Evolutionary conservation across 2,888 invertebrate genomes (phyloP).

Genomic region (Cataglyphis cursor): DNA sequence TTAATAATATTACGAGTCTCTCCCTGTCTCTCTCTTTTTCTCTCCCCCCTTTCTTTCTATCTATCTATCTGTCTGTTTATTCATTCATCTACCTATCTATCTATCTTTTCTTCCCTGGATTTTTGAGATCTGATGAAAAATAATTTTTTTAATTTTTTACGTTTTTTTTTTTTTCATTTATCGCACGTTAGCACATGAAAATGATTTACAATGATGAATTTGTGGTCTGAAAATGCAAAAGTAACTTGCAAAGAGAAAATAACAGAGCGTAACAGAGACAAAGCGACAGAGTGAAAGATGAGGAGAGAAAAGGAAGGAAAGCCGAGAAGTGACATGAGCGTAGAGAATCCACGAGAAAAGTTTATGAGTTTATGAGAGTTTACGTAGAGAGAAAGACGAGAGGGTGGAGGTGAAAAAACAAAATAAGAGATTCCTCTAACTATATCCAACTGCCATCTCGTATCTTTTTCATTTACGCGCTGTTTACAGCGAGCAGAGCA

Average conservation of each 20-base stretch:
- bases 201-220: constrained; percentile 12
- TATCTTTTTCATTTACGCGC: constrained; percentile 82
- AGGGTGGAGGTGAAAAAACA: constrained; percentile 62
- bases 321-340: constrained; percentile 35
- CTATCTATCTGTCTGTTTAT: no score
- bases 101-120: neutral
- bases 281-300: constrained; percentile 32
- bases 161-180: neutral
- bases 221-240: constrained; percentile 25
- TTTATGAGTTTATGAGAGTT: constrained; percentile 81
- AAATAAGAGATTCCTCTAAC: constrained; percentile 79
- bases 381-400: constrained; percentile 34
- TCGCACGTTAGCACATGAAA: neutral
- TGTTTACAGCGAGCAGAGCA: constrained; percentile 79
- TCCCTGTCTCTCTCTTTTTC: neutral
- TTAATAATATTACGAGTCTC: neutral
- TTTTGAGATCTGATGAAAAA: neutral
- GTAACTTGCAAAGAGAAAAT: constrained; percentile 24
- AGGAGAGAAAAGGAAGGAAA: constrained; percentile 8
- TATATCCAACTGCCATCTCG: constrained; percentile 78
- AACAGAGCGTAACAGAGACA: constrained; percentile 25
- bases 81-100: no score
- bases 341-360: constrained; percentile 62
- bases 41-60: no score
- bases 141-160: neutral